Conservation (phyloP, 92 coral and sea anemone genomes). For the Parazoanthus darwini region DNA sequence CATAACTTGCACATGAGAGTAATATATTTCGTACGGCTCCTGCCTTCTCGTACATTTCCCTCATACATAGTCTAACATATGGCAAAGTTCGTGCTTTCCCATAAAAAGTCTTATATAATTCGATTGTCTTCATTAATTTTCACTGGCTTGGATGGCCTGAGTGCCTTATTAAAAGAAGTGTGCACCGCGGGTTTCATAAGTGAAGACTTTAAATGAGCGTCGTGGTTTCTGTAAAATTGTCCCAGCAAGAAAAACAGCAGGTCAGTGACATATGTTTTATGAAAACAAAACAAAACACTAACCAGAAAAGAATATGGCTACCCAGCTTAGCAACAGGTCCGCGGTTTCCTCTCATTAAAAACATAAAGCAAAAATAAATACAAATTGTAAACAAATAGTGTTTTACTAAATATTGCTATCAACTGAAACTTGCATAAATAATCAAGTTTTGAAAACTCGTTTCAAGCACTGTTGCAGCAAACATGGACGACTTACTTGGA, state of each 20-base stretch:
- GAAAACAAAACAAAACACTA: neutral
- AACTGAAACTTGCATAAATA: too few relatives aligned
- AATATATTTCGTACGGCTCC: too few relatives aligned
- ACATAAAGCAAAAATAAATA: conserved; percentile 3
- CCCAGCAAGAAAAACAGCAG: conserved; percentile 2
- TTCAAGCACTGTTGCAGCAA: neutral
- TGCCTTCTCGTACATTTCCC: too few relatives aligned
- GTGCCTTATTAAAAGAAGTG: neutral
- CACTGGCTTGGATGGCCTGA: too few relatives aligned
- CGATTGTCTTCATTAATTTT: too few relatives aligned
- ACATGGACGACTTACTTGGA: conserved; percentile 30
- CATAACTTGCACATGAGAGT: too few relatives aligned
- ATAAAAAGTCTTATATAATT: too few relatives aligned
- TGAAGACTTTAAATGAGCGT: neutral
- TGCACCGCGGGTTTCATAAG: neutral
- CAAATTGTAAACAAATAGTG: neutral
- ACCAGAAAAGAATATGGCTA: neutral
- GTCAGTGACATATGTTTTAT: neutral
- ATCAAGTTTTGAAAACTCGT: neutral
- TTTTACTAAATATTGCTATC: neutral
- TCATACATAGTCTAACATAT: too few relatives aligned
- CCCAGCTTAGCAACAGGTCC: neutral
- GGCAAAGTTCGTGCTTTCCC: too few relatives aligned
- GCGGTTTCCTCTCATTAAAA: conserved; percentile 9
- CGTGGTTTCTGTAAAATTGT: neutral